These are phyloP conservation scores for Pantherophis alleghaniensis DNA, from an alignment of 2,797 vertebrate species.

Conservation along the genomic window DNA sequence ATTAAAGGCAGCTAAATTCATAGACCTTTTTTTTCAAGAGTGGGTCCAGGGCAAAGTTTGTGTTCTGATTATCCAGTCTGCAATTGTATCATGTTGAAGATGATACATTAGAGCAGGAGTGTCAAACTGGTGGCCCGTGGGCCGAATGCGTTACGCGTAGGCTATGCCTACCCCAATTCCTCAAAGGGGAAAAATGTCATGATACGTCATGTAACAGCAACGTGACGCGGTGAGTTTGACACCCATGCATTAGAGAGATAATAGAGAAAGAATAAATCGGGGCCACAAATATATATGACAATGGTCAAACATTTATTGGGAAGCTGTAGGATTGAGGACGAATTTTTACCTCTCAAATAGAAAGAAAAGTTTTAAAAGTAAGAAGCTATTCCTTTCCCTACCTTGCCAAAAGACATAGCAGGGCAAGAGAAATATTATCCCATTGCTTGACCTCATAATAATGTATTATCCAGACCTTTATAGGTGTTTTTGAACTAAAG, in stretches of 20 bases:
- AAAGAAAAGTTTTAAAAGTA: background rate
- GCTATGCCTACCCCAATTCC: too few species aligned
- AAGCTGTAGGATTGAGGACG: background rate
- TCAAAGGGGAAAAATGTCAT: too few species aligned
- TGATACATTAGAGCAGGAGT: background rate
- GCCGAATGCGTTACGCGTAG: too few species aligned
- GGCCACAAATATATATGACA: background rate
- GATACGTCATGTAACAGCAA: too few species aligned
- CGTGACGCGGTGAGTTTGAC: too few species aligned
- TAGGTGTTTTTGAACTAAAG: background rate
- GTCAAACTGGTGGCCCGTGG: too few species aligned
- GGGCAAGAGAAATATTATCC: background rate
- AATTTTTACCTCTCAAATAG: background rate
- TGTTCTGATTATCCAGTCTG: background rate
- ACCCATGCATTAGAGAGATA: background rate
- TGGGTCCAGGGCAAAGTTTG: background rate
- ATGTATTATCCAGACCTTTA: background rate
- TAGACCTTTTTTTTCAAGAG: background rate
- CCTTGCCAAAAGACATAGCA: background rate
- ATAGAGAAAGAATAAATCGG: background rate
- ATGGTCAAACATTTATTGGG: background rate
- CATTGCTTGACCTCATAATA: background rate
- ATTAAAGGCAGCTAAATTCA: background rate
- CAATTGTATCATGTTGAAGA: background rate
- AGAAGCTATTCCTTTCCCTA: background rate